phyloP scores from a whole-genome alignment of 2,888 invertebrate genomes.

The Adela reaumurella region DNA sequence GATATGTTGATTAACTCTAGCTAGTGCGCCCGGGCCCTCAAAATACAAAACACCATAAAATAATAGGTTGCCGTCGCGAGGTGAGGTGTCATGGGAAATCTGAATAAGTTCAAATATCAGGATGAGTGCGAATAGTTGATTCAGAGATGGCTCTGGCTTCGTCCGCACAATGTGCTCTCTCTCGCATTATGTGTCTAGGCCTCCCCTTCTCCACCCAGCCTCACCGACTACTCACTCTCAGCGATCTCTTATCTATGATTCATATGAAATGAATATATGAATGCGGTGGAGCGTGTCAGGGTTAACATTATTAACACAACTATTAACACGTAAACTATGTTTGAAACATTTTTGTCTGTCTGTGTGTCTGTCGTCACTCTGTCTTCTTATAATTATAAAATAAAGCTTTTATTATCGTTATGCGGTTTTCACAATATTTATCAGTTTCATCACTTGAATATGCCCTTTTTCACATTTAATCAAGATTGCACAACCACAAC shows the following conservation, averaged over 20 bases:
- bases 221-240: background rate
- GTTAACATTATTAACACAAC: too few species aligned
- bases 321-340: too few species aligned
- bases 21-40: background rate
- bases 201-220: background rate
- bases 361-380: too few species aligned
- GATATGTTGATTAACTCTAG: too few species aligned
- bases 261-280: background rate
- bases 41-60: conserved; percentile 17
- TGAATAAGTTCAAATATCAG: conserved; percentile 58
- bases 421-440: too few species aligned
- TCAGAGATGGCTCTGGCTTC: conserved; percentile 28
- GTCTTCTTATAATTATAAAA: too few species aligned
- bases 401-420: too few species aligned
- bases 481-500: too few species aligned
- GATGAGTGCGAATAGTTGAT: conserved; percentile 47
- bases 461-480: too few species aligned
- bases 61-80: conserved; percentile 29
- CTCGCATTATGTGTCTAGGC: background rate
- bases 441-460: too few species aligned
- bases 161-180: background rate
- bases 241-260: background rate
- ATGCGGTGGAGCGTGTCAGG: too few species aligned
- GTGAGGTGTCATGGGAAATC: conserved; percentile 57
- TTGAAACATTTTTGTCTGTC: too few species aligned